Evolutionary conservation across 2,888 invertebrate genomes (phyloP).

Genomic region (Parnassius mnemosyne): DNA sequence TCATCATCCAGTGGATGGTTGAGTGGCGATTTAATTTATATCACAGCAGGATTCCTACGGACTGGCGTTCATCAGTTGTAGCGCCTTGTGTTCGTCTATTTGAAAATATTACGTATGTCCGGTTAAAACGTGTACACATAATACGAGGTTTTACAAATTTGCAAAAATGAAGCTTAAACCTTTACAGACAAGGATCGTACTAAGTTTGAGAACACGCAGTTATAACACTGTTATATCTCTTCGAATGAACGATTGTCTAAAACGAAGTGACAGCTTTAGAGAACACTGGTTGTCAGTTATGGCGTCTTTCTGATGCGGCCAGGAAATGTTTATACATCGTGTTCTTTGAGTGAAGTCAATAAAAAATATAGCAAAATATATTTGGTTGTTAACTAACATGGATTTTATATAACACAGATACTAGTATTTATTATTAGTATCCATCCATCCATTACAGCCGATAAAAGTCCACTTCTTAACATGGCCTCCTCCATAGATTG

Average conservation of each 20-base stretch:
- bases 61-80: conserved; percentile 48
- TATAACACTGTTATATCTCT: conserved; percentile 36
- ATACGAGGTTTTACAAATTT: conserved; percentile 1
- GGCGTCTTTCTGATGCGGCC: conserved; percentile 43
- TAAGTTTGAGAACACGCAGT: conserved; percentile 32
- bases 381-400: neutral
- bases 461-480: too few relatives aligned
- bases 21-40: conserved; percentile 48
- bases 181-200: conserved; percentile 21
- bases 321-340: conserved; percentile 33
- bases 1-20: conserved; percentile 42
- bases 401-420: too few relatives aligned
- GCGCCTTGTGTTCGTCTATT: conserved; percentile 43
- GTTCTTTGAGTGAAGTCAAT: conserved; percentile 22
- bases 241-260: conserved; percentile 48
- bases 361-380: conserved; percentile 9
- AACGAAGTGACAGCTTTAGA: conserved; percentile 58
- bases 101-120: conserved; percentile 51
- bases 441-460: too few relatives aligned
- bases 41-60: conserved; percentile 53
- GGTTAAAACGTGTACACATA: conserved; percentile 29
- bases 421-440: too few relatives aligned
- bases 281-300: conserved; percentile 52
- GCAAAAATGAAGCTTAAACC: conserved; percentile 4
- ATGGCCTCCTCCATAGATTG: too few relatives aligned